Conservation (phyloP, 2,113 vertebrate species). For the Turnix velox region DNA sequence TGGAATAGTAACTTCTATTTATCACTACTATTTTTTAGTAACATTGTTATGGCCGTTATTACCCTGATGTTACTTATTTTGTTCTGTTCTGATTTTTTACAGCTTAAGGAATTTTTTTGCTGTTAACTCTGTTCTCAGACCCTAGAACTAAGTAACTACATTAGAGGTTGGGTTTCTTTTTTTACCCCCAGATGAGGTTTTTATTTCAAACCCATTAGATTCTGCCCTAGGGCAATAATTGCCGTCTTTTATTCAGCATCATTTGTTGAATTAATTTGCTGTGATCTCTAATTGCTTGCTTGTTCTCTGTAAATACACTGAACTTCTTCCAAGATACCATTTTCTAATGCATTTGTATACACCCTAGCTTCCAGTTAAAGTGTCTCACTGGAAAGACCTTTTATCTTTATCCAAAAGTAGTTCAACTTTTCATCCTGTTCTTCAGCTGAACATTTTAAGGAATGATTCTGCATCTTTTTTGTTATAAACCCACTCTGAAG, state of each 20-base stretch:
- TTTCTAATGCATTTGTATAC: background rate
- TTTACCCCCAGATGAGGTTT: background rate
- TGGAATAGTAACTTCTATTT: background rate
- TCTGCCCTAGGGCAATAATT: background rate
- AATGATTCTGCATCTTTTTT: background rate
- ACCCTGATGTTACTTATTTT: background rate
- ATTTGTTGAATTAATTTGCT: background rate
- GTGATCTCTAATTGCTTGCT: background rate
- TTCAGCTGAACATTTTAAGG: background rate
- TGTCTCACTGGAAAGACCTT: background rate
- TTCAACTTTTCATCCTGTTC: background rate
- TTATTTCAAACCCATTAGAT: background rate
- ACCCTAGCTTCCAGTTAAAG: background rate
- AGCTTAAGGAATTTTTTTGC: background rate
- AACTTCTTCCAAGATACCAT: background rate
- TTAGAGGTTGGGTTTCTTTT: background rate
- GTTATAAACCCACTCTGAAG: background rate
- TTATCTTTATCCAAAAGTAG: background rate
- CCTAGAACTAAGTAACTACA: background rate
- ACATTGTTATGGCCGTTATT: background rate
- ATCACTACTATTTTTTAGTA: background rate
- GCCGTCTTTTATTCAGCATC: background rate
- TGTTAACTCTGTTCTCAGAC: background rate
- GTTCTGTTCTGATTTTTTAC: background rate
- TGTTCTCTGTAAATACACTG: background rate